These are phyloP conservation scores for Eclectus roratus DNA, from an alignment of 2,113 vertebrate genomes.

Conservation along the genomic window DNA sequence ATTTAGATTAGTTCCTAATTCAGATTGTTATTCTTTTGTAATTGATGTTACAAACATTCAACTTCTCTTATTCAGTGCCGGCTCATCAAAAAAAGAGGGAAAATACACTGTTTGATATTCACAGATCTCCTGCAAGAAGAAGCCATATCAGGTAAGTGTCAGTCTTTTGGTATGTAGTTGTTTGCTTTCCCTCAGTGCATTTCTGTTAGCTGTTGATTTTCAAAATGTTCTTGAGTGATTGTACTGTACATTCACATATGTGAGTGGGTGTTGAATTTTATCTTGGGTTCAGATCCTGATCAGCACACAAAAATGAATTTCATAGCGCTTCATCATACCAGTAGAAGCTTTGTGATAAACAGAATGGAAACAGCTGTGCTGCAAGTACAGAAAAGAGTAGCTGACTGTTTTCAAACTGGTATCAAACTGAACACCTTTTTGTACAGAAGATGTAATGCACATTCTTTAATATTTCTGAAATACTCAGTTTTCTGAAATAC, in stretches of 20 bases:
- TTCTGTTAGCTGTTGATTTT: not conserved
- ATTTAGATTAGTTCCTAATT: not conserved
- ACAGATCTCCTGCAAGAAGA: conserved; percentile 97
- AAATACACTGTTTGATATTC: conserved; percentile 94
- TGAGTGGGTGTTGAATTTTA: not conserved
- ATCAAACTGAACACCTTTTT: not conserved
- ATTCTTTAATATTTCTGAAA: not conserved
- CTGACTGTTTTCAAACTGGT: not conserved
- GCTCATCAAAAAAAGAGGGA: conserved; percentile 96
- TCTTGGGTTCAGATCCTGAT: not conserved
- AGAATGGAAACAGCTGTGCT: not conserved
- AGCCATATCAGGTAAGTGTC: conserved; percentile 92
- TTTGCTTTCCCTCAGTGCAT: not conserved
- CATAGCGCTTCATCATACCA: not conserved
- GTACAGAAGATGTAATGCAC: not conserved
- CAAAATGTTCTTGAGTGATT: not conserved
- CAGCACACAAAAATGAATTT: not conserved
- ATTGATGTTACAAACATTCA: not conserved
- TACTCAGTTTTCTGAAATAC: not conserved
- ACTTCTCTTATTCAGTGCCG: conserved; percentile 80
- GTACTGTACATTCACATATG: fast-evolving
- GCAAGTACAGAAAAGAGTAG: not conserved
- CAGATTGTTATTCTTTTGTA: not conserved
- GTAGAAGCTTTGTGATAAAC: not conserved
- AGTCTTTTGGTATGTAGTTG: not conserved